Percentiles rank a stretch among this genome's conserved stretches.
These are phyloP conservation scores for Cryptocephalus primarius DNA, from an alignment of 2,888 invertebrate genomes.

Conservation along the genomic window DNA sequence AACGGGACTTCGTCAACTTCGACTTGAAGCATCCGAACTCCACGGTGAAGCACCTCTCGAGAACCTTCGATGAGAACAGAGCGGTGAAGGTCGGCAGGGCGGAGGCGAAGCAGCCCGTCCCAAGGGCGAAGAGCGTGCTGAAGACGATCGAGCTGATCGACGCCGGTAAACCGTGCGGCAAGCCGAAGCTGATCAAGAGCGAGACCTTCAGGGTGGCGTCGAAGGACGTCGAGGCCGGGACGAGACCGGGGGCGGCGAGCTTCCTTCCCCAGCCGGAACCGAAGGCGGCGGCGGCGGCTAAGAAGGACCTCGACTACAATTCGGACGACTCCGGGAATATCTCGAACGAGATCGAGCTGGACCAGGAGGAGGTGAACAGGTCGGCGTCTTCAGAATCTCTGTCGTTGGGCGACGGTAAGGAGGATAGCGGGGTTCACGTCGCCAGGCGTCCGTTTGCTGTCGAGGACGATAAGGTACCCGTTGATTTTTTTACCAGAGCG, in stretches of 20 bases:
- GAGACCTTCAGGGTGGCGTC: conserved; percentile 10
- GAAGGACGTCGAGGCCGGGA: background rate
- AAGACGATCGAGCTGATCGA: background rate
- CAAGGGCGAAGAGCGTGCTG: background rate
- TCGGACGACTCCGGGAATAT: conserved; percentile 74
- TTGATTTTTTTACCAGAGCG: conserved; percentile 1
- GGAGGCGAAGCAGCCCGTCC: background rate
- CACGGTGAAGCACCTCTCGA: conserved; percentile 1
- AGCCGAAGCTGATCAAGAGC: conserved; percentile 12
- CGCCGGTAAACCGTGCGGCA: conserved; percentile 2
- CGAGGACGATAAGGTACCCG: conserved; percentile 7
- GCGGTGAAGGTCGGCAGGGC: background rate
- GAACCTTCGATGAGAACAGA: conserved; percentile 1
- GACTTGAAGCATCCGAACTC: background rate
- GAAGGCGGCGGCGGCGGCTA: too few relatives aligned
- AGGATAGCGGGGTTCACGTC: conserved; percentile 12
- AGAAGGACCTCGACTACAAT: conserved; percentile 37
- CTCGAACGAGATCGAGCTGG: conserved; percentile 56
- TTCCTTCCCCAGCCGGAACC: background rate
- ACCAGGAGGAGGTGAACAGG: conserved; percentile 21
- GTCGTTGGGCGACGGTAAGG: background rate
- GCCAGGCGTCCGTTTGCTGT: conserved; percentile 2
- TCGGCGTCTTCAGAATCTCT: conserved; percentile 15
- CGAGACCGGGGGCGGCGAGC: background rate
- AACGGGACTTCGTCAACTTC: conserved; percentile 4